Evolutionary conservation across 2,888 invertebrate species (phyloP).

Genomic region (Drosophila mayaguana): DNA sequence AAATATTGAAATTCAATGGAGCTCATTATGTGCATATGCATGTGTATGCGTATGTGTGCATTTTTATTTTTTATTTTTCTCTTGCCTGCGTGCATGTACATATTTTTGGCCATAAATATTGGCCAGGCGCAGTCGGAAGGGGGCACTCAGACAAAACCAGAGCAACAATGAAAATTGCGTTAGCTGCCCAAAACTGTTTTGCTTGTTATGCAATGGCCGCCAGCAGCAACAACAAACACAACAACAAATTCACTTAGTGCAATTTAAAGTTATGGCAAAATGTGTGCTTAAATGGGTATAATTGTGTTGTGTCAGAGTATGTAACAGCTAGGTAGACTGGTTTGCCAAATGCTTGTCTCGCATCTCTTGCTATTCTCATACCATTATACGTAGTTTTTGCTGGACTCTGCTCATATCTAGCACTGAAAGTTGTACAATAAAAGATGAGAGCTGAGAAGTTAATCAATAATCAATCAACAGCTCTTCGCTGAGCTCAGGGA

Average conservation of each 20-base stretch:
- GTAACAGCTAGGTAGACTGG: neutral
- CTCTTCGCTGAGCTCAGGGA: neutral
- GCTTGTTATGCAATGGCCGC: constrained; percentile 63
- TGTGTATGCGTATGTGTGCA: too few relatives aligned
- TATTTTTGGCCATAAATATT: constrained; percentile 68
- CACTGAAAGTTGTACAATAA: neutral
- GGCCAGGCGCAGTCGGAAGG: constrained; percentile 3
- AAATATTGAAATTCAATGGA: constrained; percentile 55
- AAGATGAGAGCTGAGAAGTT: neutral
- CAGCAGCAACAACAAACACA: constrained; percentile 45
- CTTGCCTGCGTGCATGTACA: constrained; percentile 10
- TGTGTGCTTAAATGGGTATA: neutral
- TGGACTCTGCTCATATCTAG: neutral
- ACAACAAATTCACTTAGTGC: constrained; percentile 14
- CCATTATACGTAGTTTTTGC: neutral
- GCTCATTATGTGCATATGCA: constrained; percentile 14
- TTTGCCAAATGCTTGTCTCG: too few relatives aligned
- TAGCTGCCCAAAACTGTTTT: constrained; percentile 72
- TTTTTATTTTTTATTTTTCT: neutral
- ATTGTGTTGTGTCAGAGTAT: neutral
- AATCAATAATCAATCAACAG: constrained; percentile 8
- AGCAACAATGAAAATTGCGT: constrained; percentile 67
- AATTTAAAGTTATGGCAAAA: neutral
- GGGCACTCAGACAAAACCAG: constrained; percentile 19
- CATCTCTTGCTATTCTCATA: too few relatives aligned